Base-by-base conservation (phyloP, 2,113 vertebrate species). In the Pelvicachromis taeniatus region DNA sequence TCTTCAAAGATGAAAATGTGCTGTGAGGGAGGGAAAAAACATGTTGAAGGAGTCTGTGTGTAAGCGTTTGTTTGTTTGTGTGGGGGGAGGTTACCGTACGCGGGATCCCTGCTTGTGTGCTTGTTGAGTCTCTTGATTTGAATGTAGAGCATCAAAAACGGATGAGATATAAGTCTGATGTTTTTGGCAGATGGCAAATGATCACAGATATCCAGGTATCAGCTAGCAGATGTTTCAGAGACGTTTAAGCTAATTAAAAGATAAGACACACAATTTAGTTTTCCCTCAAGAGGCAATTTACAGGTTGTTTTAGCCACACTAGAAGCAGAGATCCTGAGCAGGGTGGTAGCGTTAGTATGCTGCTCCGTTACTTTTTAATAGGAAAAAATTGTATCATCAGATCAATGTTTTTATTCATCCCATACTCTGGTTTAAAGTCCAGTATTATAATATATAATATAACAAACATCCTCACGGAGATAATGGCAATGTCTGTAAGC, bases 1-100 rank as follows among this genome's bases (percentile, higher is more conserved):
- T 78, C 81, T 86, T 88, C 83, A 70, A 84, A 87, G 42, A 88
- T 38, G 29, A 68, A 85, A 85, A 78, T 78, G 31, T 79, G 52
- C 12, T 53, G 19, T 59, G 80, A 77, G 56, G 29, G 40, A 29
- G 63, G 21, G 61, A 38, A 63, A 70, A 83, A 55, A 78, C 42
- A 59, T 78, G 55, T 50, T 31, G 40, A 80, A 54, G 11, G 50
- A 45, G 70, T 75, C 21, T 85, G 68, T 83, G 59, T 33, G 42
- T 87, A 8, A 75, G 77, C 52, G 75, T 79, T 56, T 5, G n/a
- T 80, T 26, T 73, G 65, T 73, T 45, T 73, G 48, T 45, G 65
- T 70, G 48, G 38, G 58, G 73, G 35, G 68, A 56, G 42, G 23
- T 21, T 78, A 23, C 53, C 77, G 68, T 52, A 65, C 31, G 10